Percentiles rank a stretch among this genome's conserved stretches.
phyloP scores from a whole-genome alignment of 2,113 vertebrate species.

The Saccopteryx bilineata region DNA sequence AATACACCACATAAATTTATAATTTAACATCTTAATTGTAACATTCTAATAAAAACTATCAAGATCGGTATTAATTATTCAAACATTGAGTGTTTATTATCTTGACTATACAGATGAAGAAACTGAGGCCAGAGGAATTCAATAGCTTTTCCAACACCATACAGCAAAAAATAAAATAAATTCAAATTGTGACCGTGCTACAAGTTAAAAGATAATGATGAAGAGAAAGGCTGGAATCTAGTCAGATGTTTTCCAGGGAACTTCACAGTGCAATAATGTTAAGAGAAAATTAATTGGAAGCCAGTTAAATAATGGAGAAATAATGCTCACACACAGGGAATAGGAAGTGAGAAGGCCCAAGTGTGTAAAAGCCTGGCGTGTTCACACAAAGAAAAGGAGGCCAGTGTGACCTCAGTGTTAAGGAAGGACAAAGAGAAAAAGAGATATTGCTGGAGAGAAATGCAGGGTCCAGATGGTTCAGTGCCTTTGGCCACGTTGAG shows the following conservation, averaged over 20 bases:
- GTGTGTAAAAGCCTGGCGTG: accelerated
- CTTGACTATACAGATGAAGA: not conserved
- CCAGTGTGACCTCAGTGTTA: too few species aligned
- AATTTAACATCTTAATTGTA: constrained; percentile 86
- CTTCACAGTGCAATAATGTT: not conserved
- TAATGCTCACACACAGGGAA: too few species aligned
- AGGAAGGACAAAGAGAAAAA: not conserved
- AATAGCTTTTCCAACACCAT: not conserved
- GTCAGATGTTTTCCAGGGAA: not conserved
- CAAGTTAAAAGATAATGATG: not conserved
- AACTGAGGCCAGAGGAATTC: not conserved
- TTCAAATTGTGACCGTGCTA: not conserved
- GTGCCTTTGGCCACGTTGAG: not conserved
- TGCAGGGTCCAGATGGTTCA: not conserved
- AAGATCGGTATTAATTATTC: constrained; percentile 33
- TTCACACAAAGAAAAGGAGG: not conserved
- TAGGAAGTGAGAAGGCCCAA: not conserved
- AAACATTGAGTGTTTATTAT: not conserved
- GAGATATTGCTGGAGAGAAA: not conserved
- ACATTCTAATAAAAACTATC: constrained; percentile 84
- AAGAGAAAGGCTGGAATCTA: not conserved
- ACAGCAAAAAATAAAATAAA: not conserved
- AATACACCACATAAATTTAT: constrained; percentile 83
- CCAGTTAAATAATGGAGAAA: not conserved
- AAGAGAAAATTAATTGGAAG: not conserved